Conservation (phyloP, 2,888 invertebrate genomes). For the Drosophila infuscata region DNA sequence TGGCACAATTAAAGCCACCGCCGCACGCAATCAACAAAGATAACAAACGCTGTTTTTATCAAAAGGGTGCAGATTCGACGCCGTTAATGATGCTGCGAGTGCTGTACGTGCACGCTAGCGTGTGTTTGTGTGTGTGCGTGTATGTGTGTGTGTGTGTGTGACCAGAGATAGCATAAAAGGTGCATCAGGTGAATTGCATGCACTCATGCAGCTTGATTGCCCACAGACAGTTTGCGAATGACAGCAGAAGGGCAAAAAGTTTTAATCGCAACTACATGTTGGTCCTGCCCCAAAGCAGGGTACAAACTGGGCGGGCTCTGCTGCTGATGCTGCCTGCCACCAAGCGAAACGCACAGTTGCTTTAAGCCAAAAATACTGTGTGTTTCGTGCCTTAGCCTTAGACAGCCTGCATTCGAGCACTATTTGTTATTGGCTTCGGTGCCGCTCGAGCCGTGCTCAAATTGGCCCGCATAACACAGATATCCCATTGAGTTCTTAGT, state of each 20-base stretch:
- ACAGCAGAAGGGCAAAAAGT: conserved; percentile 53
- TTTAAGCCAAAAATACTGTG: conserved; percentile 16
- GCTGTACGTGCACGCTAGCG: conserved; percentile 22
- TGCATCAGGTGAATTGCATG: conserved; percentile 54
- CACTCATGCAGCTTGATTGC: conserved; percentile 80
- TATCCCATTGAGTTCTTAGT: conserved; percentile 29
- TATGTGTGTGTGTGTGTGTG: conserved; percentile 8
- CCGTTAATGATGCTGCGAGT: conserved; percentile 73
- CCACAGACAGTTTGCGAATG: conserved; percentile 69
- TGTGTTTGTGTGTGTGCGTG: conserved; percentile 3
- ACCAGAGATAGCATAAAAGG: conserved; percentile 24
- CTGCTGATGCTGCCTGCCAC: background rate
- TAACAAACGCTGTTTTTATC: conserved; percentile 26
- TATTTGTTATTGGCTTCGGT: conserved; percentile 16
- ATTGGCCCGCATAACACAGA: conserved; percentile 39
- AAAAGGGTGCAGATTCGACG: conserved; percentile 21
- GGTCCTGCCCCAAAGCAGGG: conserved; percentile 19
- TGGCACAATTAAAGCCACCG: conserved; percentile 23
- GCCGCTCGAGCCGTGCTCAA: conserved; percentile 18
- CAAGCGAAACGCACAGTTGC: conserved; percentile 1
- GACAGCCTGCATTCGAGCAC: conserved; percentile 9
- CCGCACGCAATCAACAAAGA: conserved; percentile 62
- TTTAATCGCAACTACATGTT: conserved; percentile 58
- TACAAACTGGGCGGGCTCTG: conserved; percentile 13
- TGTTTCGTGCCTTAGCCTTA: conserved; percentile 4